Percentiles rank a stretch among this genome's conserved stretches.
Evolutionary conservation across 2,888 invertebrate genomes (phyloP).

Genomic region (Phlogophora meticulosa): DNA sequence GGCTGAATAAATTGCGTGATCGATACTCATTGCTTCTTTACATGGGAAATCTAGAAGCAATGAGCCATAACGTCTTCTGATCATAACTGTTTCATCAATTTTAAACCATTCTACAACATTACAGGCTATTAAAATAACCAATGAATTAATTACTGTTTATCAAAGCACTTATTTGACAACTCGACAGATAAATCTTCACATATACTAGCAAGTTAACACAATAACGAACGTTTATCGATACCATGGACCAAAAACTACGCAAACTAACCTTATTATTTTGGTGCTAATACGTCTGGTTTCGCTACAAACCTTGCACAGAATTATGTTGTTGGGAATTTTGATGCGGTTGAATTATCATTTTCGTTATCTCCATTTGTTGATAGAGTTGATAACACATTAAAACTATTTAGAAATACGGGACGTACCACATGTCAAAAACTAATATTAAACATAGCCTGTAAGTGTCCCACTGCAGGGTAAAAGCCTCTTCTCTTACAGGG

Average conservation of each 20-base stretch:
- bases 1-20: no score
- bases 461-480: no score
- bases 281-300: constrained; percentile 31
- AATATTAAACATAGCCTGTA: no score
- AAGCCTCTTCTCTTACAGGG: no score
- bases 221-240: constrained; percentile 37
- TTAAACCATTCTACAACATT: neutral
- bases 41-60: no score
- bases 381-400: constrained; percentile 1
- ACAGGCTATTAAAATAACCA: neutral
- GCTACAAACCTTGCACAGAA: neutral
- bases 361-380: constrained; percentile 14
- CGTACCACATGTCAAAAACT: neutral
- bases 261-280: constrained; percentile 48
- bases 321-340: neutral
- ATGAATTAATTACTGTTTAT: constrained; percentile 1
- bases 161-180: neutral
- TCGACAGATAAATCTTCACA: neutral
- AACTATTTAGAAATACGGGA: constrained; percentile 12
- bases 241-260: constrained; percentile 46
- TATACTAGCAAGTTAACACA: neutral
- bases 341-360: constrained; percentile 14
- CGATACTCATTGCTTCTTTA: no score
- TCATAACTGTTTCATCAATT: no score
- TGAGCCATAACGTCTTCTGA: no score